These are phyloP conservation scores for Artibeus lituratus DNA, from an alignment of 2,797 vertebrate species.

Conservation along the genomic window DNA sequence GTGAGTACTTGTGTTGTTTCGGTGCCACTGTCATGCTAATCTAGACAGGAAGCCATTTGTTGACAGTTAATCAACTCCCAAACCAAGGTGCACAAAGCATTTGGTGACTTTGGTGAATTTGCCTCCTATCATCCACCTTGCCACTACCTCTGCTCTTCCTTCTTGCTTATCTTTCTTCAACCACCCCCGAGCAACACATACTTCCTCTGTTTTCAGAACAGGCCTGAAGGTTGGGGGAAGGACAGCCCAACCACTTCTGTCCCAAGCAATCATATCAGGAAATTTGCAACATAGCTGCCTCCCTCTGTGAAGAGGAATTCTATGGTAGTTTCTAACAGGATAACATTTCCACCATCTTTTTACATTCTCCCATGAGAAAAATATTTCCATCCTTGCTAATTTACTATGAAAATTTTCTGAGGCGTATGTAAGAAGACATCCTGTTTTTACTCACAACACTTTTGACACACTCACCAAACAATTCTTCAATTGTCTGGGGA, in stretches of 20 bases:
- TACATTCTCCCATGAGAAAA: background rate
- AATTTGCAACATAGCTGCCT: background rate
- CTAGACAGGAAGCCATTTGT: background rate
- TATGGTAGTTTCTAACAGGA: background rate
- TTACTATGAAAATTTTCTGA: background rate
- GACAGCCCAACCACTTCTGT: background rate
- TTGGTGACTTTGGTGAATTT: background rate
- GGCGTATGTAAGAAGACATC: background rate
- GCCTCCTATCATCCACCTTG: background rate
- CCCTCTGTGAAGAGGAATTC: background rate
- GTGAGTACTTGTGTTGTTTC: background rate
- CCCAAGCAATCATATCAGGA: background rate
- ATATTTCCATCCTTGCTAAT: background rate
- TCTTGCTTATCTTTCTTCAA: background rate
- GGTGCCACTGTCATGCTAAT: background rate
- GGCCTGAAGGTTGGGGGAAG: background rate
- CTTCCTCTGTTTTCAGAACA: background rate
- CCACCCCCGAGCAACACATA: background rate
- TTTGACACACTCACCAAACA: background rate
- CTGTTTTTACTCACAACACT: background rate
- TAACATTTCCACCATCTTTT: background rate
- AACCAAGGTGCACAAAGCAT: background rate
- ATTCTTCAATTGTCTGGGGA: background rate
- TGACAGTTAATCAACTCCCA: background rate
- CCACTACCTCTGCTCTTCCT: background rate